Evolutionary conservation across 1,140 invertebrate species (phyloP).

Genomic region (Nephila pilipes): DNA sequence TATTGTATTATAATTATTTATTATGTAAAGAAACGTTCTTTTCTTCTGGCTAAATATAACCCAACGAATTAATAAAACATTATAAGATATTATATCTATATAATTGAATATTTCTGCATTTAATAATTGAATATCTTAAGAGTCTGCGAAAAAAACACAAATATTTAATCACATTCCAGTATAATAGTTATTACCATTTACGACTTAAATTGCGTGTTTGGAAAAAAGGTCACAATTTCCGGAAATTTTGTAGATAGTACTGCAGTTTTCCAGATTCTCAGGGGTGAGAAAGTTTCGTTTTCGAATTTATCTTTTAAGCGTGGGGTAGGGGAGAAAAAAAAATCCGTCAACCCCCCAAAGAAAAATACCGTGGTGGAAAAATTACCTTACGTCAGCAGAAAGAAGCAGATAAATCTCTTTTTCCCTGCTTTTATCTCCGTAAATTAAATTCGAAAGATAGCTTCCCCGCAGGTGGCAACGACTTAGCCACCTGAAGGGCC

Average conservation of each 20-base stretch:
- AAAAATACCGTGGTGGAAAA: slow-evolving; percentile 40
- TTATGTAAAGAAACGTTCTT: no score
- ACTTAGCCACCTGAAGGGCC: slow-evolving; percentile 56
- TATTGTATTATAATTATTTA: no score
- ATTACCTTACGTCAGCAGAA: slow-evolving; percentile 52
- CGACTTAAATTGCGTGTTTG: not conserved
- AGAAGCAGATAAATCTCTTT: slow-evolving; percentile 50
- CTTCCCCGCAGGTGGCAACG: slow-evolving; percentile 53
- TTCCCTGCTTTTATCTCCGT: slow-evolving; percentile 52
- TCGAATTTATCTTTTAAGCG: not conserved
- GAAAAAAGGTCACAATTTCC: no score
- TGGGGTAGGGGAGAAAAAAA: not conserved
- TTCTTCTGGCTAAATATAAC: no score
- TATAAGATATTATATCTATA: no score
- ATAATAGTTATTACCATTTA: no score
- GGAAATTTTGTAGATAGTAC: no score
- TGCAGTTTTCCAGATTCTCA: not conserved
- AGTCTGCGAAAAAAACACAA: no score
- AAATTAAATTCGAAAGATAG: slow-evolving; percentile 66
- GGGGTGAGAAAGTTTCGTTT: not conserved
- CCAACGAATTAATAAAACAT: no score
- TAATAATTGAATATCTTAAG: no score
- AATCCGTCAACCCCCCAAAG: not conserved
- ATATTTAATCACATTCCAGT: no score
- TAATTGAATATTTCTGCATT: no score